phyloP scores from a whole-genome alignment of 2,113 vertebrate genomes.

The Microcebus tavaratra region DNA sequence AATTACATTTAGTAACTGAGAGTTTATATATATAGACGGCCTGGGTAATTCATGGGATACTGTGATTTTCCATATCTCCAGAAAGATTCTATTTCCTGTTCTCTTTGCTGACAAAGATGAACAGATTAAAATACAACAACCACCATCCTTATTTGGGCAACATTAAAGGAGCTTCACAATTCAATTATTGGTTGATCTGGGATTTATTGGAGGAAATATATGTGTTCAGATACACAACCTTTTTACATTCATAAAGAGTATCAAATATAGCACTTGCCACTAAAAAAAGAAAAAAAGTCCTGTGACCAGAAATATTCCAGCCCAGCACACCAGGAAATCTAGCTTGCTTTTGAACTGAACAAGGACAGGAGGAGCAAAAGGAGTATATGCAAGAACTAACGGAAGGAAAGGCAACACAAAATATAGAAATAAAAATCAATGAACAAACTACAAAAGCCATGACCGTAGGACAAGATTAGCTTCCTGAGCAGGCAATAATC shows the following conservation, averaged over 20 bases:
- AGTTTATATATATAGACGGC: neutral
- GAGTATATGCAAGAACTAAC: neutral
- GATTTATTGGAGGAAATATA: neutral
- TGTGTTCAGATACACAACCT: neutral
- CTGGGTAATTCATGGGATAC: constrained; percentile 11
- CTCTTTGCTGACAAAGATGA: constrained; percentile 41
- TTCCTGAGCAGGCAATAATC: neutral
- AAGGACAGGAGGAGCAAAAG: neutral
- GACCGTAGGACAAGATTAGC: neutral
- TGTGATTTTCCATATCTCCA: constrained; percentile 27
- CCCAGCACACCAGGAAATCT: neutral
- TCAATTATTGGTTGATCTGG: neutral
- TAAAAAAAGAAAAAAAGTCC: neutral
- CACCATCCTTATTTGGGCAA: neutral
- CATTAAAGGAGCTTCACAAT: constrained; percentile 11
- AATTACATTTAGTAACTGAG: constrained; percentile 50
- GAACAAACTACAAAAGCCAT: neutral
- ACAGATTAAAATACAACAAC: constrained; percentile 30
- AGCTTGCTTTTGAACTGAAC: neutral
- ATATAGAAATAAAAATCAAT: neutral
- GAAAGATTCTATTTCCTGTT: constrained; percentile 54
- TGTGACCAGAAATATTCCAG: neutral
- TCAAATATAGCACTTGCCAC: neutral
- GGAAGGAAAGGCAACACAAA: neutral
- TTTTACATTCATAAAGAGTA: neutral